These are phyloP conservation scores for Tiliqua scincoides DNA, from an alignment of 2,113 vertebrate species.

Conservation along the genomic window DNA sequence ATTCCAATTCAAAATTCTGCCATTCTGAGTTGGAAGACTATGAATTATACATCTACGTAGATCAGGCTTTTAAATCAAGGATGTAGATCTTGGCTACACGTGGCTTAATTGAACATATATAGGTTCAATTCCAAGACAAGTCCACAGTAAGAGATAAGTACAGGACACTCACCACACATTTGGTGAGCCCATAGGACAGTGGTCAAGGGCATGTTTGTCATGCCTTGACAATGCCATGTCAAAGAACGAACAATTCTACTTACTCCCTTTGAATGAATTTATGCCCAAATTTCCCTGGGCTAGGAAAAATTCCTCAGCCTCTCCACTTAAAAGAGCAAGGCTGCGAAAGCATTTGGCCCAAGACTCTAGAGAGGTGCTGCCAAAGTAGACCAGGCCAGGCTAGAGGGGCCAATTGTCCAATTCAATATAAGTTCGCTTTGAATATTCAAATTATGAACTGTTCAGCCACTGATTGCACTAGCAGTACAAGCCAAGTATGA, in stretches of 20 bases:
- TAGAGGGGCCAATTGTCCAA: not conserved
- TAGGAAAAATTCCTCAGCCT: no score
- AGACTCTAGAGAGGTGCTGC: not conserved
- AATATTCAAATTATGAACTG: not conserved
- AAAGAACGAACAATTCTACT: no score
- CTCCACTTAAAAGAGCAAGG: no score
- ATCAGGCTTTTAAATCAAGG: not conserved
- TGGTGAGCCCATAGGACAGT: not conserved
- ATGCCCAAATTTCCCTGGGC: no score
- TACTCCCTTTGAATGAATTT: no score
- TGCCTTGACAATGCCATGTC: no score
- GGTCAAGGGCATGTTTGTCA: no score
- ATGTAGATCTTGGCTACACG: not conserved
- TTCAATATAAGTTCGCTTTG: not conserved
- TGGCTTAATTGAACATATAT: not conserved
- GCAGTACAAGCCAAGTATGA: no score
- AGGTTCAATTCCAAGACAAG: not conserved
- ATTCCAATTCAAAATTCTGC: not conserved
- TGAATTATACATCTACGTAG: not conserved
- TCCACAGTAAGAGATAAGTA: not conserved
- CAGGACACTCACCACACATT: not conserved
- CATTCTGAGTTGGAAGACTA: not conserved
- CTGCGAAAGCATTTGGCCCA: not conserved
- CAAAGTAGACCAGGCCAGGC: not conserved
- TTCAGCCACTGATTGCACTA: not conserved